phyloP scores from a whole-genome alignment of 1,140 invertebrate species.

The Harlomillsia oculata region DNA sequence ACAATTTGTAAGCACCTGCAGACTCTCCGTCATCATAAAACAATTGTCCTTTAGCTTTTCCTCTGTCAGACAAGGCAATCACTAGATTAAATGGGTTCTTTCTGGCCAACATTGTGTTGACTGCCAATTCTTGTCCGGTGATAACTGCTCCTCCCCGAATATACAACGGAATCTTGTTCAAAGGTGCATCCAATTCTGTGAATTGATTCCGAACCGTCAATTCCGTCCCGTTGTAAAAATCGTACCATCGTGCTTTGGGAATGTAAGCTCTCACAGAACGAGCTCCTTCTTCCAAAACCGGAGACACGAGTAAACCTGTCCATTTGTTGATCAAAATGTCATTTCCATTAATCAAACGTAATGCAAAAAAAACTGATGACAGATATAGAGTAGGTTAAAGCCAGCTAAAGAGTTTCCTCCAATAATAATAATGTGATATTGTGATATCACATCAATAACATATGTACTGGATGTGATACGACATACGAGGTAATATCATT shows the following conservation, averaged over 20 bases:
- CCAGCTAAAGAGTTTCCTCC: not conserved
- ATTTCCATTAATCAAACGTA: not conserved
- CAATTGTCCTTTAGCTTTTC: constrained; percentile 37
- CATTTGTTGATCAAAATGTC: not conserved
- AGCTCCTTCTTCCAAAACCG: constrained; percentile 35
- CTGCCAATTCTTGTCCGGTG: constrained; percentile 53
- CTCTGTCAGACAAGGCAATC: constrained; percentile 37
- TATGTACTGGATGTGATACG: too few relatives aligned
- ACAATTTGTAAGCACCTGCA: constrained; percentile 46
- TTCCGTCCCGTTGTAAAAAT: constrained; percentile 40
- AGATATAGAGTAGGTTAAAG: constrained; percentile 33
- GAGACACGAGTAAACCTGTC: constrained; percentile 35
- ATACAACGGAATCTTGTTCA: constrained; percentile 56
- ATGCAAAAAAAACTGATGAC: not conserved
- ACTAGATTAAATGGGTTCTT: constrained; percentile 39
- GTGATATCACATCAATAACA: too few relatives aligned
- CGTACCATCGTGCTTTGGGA: constrained; percentile 42
- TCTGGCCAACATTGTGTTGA: constrained; percentile 47
- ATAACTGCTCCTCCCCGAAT: constrained; percentile 56
- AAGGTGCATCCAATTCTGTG: constrained; percentile 47
- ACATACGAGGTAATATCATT: too few relatives aligned
- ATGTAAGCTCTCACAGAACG: constrained; percentile 38
- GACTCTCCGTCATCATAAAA: constrained; percentile 49
- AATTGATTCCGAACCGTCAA: constrained; percentile 44
- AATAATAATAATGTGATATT: not conserved